Evolutionary conservation across 1,140 invertebrate genomes (phyloP).

Genomic region (Callitettix versicolor): DNA sequence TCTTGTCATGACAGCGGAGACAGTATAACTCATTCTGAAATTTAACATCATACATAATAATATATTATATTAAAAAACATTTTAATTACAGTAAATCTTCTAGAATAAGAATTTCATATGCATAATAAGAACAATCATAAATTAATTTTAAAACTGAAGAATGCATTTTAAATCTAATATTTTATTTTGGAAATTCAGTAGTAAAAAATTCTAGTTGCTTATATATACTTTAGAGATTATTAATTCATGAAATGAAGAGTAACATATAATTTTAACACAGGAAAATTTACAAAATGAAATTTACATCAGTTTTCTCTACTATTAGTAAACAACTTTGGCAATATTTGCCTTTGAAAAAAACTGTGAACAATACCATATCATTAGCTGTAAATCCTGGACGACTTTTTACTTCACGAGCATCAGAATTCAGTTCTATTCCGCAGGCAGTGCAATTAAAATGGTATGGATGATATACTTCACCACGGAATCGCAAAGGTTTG

Average conservation of each 20-base stretch:
- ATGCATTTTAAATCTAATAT: too few species aligned
- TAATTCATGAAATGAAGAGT: background rate
- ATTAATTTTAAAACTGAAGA: too few species aligned
- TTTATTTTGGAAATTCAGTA: too few species aligned
- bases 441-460: conserved; percentile 96
- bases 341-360: too few species aligned
- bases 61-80: conserved; percentile 3
- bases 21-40: conserved; percentile 89
- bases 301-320: too few species aligned
- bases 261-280: too few species aligned
- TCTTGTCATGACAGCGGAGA: conserved; percentile 96
- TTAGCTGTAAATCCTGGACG: conserved; percentile 81
- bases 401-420: conserved; percentile 88
- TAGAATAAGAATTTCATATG: background rate
- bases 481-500: conserved; percentile 88
- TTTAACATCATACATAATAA: conserved; percentile 4
- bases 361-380: conserved; percentile 78
- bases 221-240: background rate
- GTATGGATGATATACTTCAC: conserved; percentile 97
- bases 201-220: too few species aligned
- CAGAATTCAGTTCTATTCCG: conserved; percentile 74
- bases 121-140: background rate
- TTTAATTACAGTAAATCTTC: background rate
- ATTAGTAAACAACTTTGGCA: too few species aligned
- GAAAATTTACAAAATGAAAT: too few species aligned